phyloP scores from a whole-genome alignment of 2,888 invertebrate genomes.

The Brachypalpus laphriformis region DNA sequence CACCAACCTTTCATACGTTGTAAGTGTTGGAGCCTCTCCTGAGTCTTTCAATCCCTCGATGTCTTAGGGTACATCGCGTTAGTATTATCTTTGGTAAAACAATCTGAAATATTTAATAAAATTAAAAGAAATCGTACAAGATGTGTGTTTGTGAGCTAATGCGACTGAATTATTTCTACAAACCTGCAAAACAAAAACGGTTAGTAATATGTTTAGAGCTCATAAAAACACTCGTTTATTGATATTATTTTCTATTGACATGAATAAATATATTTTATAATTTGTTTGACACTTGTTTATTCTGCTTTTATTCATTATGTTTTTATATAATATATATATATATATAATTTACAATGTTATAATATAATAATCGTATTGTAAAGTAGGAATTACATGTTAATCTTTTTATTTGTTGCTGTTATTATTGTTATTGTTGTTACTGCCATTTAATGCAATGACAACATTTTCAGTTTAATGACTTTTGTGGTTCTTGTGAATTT shows the following conservation, averaged over 20 bases:
- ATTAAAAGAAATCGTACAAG: no score
- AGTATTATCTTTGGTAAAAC: no score
- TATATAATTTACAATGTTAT: conserved; percentile 71
- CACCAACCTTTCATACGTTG: no score
- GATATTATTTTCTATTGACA: conserved; percentile 69
- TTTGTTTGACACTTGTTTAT: conserved; percentile 75
- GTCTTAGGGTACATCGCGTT: no score
- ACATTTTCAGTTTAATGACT: conserved; percentile 63
- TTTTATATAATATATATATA: conserved; percentile 52
- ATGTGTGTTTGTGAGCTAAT: no score
- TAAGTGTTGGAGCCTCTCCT: no score
- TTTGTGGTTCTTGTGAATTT: conserved; percentile 66
- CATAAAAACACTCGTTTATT: conserved; percentile 65
- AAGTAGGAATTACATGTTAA: conserved; percentile 78
- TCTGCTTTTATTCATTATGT: conserved; percentile 57
- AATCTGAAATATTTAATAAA: no score
- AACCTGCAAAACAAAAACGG: neutral
- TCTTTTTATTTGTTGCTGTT: conserved; percentile 75
- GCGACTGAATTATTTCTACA: no score
- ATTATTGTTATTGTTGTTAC: conserved; percentile 64
- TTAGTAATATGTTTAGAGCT: conserved; percentile 6
- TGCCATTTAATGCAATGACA: conserved; percentile 57
- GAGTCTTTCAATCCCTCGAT: no score
- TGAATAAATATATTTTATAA: conserved; percentile 73
- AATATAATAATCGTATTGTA: conserved; percentile 76